Base-by-base conservation (phyloP, 2,888 invertebrate species). In the Drosophila crucigera region DNA sequence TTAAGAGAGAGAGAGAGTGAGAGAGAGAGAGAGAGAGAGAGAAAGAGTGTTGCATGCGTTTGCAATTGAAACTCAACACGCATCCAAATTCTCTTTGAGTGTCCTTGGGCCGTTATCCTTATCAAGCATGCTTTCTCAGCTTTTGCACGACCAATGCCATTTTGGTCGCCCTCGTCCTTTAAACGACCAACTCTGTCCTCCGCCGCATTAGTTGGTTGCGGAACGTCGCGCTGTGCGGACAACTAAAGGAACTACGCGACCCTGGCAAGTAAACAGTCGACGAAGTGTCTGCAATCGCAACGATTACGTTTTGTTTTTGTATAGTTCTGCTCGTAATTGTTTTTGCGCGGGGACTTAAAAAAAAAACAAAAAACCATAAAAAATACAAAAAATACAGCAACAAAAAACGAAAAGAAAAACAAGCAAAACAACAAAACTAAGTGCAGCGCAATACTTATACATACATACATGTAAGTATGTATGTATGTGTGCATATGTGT, bases 161-260 rank as follows among this genome's bases (percentile, higher is more conserved):
- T 55, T 55, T 58, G 49, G 73, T 58, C 67, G 71, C 50, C 73
- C 67, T 73, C 70, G 76, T 84, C 84, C 83, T 82, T 85, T 78
- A 78, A 78, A 80, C 74, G 75, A 76, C 47, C 52, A 62, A 75
- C 62, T 49, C 55, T 61, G 68, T 60, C 73, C 56, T 72, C 56
- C 43, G 72, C 62, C 72, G 80, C 59, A 50, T 83, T 82, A 91
- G 91, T 91, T 91, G 83, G 90, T 79, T 84, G 81, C 78, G 88
- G 82, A 85, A 84, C 85, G 91, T 90, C 84, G 84, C 82, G 80
- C 82, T 80, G 89, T 78, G 78, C 83, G 85, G 91, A 87, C 81
- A 80, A 72, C 54, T 61, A 78, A 75, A 73, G 58, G 61, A 72
- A 5, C 58, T 54, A 53, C 73, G 70, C 76, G 67, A 65, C 65